phyloP scores from a whole-genome alignment of 1,140 invertebrate species.

The Brachionus rubens region DNA sequence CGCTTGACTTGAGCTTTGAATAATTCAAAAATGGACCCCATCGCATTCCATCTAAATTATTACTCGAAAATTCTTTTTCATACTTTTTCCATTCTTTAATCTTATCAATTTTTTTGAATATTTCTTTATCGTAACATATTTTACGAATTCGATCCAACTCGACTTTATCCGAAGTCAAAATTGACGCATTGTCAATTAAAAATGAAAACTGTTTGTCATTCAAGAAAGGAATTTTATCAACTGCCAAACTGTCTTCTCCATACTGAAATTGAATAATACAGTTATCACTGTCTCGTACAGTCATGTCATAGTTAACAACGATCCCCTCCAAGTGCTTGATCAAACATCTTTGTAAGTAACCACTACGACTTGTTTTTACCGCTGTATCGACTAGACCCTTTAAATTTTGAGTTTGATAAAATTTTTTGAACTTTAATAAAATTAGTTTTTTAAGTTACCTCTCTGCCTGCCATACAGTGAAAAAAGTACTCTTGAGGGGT shows the following conservation, averaged over 20 bases:
- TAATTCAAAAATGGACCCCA: conserved; percentile 45
- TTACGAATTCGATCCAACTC: conserved; percentile 13
- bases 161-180: conserved; percentile 10
- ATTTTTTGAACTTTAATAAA: no score
- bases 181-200: conserved; percentile 70
- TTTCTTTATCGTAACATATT: conserved; percentile 28
- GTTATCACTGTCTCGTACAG: conserved; percentile 88
- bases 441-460: conserved; percentile 59
- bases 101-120: conserved; percentile 42
- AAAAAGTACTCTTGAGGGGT: conserved; percentile 97
- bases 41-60: background rate
- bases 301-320: conserved; percentile 82
- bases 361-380: conserved; percentile 86
- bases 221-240: conserved; percentile 79
- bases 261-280: conserved; percentile 93
- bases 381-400: conserved; percentile 69
- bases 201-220: conserved; percentile 75
- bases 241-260: conserved; percentile 94
- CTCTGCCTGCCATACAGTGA: conserved; percentile 98
- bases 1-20: conserved; percentile 24
- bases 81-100: conserved; percentile 40
- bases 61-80: background rate
- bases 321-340: conserved; percentile 97
- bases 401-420: no score
- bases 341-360: conserved; percentile 93